Evolutionary conservation across 37 sponge, comb jelly and placozoan genomes (phyloP).

Genomic region (Axinella damicornis): DNA sequence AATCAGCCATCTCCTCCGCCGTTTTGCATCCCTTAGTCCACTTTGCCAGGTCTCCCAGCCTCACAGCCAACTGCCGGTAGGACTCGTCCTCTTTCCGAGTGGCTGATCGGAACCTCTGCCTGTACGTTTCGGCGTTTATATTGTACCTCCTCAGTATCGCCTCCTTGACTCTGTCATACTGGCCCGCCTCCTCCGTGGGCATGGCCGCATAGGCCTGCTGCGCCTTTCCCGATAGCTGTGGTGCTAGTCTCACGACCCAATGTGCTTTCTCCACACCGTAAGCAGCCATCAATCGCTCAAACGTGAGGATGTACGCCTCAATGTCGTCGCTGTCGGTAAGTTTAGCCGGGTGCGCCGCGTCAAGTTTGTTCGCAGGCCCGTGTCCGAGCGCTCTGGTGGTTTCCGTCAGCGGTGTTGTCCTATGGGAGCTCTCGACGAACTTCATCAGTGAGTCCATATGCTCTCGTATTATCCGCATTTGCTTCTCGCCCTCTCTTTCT

Average conservation of each 20-base stretch:
- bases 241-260: constrained; percentile 28
- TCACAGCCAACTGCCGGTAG: constrained; percentile 10
- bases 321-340: constrained; percentile 32
- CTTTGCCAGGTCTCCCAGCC: constrained; percentile 25
- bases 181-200: constrained; percentile 25
- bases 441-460: not conserved
- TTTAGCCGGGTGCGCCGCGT: not conserved
- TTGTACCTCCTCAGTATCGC: constrained; percentile 42
- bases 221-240: constrained; percentile 49
- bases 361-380: not conserved
- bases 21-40: constrained; percentile 9
- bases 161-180: constrained; percentile 40
- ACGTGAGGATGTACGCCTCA: constrained; percentile 46
- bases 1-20: not conserved
- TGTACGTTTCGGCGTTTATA: constrained; percentile 38
- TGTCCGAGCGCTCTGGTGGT: not conserved
- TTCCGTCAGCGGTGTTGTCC: no score
- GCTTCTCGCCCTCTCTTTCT: not conserved
- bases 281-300: constrained; percentile 19
- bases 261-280: constrained; percentile 18
- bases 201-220: constrained; percentile 55
- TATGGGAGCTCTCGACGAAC: not conserved
- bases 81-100: no score
- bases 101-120: constrained; percentile 17
- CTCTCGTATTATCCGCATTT: not conserved